phyloP scores from a whole-genome alignment of 2,113 vertebrate genomes.

The Hippocampus barbouri region DNA sequence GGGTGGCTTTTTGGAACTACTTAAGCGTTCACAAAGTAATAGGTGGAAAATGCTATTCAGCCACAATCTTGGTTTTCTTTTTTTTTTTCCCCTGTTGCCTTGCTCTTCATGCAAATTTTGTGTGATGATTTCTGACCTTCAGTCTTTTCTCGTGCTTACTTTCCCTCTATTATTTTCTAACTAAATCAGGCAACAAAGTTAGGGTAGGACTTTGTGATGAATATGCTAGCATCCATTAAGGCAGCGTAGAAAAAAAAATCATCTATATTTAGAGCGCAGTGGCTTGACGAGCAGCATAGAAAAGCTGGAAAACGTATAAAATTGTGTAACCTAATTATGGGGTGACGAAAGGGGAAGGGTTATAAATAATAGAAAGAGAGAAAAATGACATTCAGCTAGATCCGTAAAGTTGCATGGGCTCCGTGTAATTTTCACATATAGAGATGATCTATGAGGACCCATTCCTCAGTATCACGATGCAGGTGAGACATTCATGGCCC shows the following conservation, averaged over 20 bases:
- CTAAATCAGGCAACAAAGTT: slow-evolving; percentile 45
- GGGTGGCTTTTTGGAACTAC: slow-evolving; percentile 69
- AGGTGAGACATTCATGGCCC: slow-evolving; percentile 49
- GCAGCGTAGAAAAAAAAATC: neutral
- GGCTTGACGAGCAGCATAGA: neutral
- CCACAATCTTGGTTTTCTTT: slow-evolving; percentile 54
- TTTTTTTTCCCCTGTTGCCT: slow-evolving; percentile 32
- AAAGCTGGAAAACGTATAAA: neutral
- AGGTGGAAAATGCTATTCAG: slow-evolving; percentile 56
- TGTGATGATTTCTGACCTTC: slow-evolving; percentile 57
- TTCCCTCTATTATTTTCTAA: slow-evolving; percentile 28
- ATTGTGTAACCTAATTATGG: neutral
- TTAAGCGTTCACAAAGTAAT: slow-evolving; percentile 57
- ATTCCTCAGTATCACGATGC: slow-evolving; percentile 58
- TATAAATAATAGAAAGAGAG: no score
- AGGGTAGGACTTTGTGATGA: slow-evolving; percentile 15
- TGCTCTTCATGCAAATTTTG: slow-evolving; percentile 46
- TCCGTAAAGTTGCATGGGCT: neutral
- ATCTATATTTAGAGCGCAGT: neutral
- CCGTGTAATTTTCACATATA: slow-evolving; percentile 2
- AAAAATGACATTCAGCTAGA: neutral
- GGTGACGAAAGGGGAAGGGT: neutral
- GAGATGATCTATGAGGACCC: slow-evolving; percentile 59
- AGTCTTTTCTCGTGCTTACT: slow-evolving; percentile 34
- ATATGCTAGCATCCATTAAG: neutral